Evolutionary conservation across 30 jellyfish, hydroid and myxozoan genomes (phyloP), one percentile per base, ranked within the genome.

Genomic region (Turritopsis dohrnii): DNA sequence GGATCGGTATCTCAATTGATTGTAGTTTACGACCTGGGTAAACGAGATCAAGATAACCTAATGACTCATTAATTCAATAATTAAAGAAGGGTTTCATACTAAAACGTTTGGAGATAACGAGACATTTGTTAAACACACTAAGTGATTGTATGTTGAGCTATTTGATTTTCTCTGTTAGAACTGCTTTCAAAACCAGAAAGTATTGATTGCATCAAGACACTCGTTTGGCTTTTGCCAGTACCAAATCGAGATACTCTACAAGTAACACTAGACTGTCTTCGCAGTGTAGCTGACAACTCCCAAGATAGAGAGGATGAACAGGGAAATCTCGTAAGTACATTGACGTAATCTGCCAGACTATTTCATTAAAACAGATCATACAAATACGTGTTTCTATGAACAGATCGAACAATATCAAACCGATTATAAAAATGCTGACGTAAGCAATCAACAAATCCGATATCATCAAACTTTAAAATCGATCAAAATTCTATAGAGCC

Each of bases 281-380:
- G 87, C 26, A 93, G 79, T 31, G 98, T 93, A 8, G 98, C 98
- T 31, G 83, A 91, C 20, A 52, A 54, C 71, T 79, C 98, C 5
- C 89, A 80, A 60, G 96, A 93, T 77, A 66, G 85, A 18, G 76
- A 65, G 18, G 98, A 93, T 79, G 96, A 66, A 3, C 95, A 88
- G n/a, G 94, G 93, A 21, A 85, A 86, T 60, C 54, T 75, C 91
- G 98, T 92, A 81, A 77, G 88, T 17, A n/a, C 28, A 23, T 9
- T 52, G 60, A 41, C 60, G 60, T 41, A 41, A 41, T 41, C 60
- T 5, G 9, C 13, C 9, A 41, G 60, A 41, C 60, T 41, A 41
- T 41, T 13, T 41, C 13, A 41, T 41, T 41, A 41, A 41, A 41
- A 13, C 60, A 41, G 13, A 5, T 41, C 5, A 13, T 3, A n/a